Conservation (phyloP, 1,140 invertebrate genomes). For the Achroia grisella region DNA sequence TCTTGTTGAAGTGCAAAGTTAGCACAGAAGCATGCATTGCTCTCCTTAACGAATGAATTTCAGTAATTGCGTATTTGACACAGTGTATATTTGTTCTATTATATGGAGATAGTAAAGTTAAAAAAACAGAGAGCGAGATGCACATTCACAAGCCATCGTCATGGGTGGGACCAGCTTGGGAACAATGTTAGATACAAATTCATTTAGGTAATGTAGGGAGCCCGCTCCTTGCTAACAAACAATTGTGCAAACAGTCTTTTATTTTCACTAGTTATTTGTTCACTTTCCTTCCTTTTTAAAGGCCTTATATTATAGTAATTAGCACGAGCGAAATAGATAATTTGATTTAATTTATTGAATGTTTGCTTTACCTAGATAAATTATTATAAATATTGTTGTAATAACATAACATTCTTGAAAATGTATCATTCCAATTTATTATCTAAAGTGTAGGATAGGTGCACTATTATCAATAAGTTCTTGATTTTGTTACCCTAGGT, state of each 20-base stretch:
- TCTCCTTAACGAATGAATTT: too few relatives aligned
- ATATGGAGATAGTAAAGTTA: constrained; percentile 2
- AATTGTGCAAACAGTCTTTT: constrained; percentile 44
- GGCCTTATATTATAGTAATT: constrained; percentile 1
- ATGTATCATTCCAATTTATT: constrained; percentile 70
- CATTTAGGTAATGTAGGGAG: constrained; percentile 61
- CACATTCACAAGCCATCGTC: constrained; percentile 65
- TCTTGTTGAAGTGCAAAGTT: constrained; percentile 63
- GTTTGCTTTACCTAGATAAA: constrained; percentile 36
- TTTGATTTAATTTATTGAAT: constrained; percentile 25
- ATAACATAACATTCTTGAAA: constrained; percentile 67
- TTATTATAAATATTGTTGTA: constrained; percentile 48
- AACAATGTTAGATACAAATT: constrained; percentile 69
- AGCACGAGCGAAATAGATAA: not conserved
- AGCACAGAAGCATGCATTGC: constrained; percentile 17
- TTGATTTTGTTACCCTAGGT: not conserved
- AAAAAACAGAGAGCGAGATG: constrained; percentile 28
- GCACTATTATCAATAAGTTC: constrained; percentile 45
- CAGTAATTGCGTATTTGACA: not conserved
- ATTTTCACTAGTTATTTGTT: constrained; percentile 10
- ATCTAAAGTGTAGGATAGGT: constrained; percentile 67
- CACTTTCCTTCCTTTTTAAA: constrained; percentile 6
- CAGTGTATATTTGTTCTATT: constrained; percentile 8
- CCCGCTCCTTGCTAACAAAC: constrained; percentile 35
- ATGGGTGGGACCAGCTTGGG: constrained; percentile 69